Evolutionary conservation across 2,113 vertebrate genomes (phyloP).

Genomic region (Carollia perspicillata): DNA sequence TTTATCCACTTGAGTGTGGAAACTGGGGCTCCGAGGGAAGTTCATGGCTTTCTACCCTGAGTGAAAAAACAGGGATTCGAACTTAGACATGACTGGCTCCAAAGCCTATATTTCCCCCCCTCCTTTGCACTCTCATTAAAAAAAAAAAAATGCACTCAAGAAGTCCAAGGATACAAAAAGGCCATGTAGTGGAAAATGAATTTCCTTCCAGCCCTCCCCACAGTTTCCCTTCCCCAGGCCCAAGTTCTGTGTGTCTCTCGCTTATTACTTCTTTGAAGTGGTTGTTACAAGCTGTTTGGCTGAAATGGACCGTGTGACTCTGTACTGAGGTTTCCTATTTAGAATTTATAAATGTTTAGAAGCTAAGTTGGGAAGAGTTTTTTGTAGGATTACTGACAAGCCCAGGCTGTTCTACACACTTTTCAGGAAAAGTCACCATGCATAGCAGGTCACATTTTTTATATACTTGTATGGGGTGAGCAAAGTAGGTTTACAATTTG

Average conservation of each 20-base stretch:
- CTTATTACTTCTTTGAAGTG: slow-evolving; percentile 30
- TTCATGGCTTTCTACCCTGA: background rate
- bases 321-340: background rate
- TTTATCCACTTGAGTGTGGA: background rate
- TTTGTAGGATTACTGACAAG: background rate
- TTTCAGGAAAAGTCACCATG: background rate
- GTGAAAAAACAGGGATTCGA: background rate
- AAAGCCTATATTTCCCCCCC: background rate
- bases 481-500: background rate
- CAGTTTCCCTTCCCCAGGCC: background rate
- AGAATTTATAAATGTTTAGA: background rate
- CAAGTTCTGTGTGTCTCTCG: background rate
- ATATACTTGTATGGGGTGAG: no score
- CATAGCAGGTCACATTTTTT: background rate
- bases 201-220: background rate
- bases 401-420: background rate
- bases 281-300: background rate
- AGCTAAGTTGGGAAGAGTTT: background rate
- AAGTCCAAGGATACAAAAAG: background rate
- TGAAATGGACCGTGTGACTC: background rate
- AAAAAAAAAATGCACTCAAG: background rate
- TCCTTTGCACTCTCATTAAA: background rate
- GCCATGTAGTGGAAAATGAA: background rate
- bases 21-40: background rate
- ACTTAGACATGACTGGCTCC: background rate